Conservation (phyloP, 2,888 invertebrate genomes). For the Caenorhabditis panamensis region DNA sequence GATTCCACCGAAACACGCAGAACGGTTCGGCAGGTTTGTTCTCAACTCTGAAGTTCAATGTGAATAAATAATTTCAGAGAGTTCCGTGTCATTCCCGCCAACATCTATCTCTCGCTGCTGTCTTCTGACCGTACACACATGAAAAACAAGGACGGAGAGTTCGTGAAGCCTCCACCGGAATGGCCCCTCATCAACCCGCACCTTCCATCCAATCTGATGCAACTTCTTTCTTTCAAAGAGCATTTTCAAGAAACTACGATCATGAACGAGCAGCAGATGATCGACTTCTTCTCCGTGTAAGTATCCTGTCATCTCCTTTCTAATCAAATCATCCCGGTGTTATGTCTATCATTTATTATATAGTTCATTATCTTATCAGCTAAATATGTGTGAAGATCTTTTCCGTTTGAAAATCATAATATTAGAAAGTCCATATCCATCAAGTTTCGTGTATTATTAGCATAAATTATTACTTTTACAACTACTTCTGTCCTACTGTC, state of each 20-base stretch:
- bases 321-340: not conserved
- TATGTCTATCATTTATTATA: not conserved
- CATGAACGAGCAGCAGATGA: constrained; percentile 25
- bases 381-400: not conserved
- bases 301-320: not conserved
- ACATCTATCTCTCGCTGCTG: constrained; percentile 42
- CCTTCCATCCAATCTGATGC: constrained; percentile 26
- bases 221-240: constrained; percentile 12
- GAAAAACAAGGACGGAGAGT: constrained; percentile 46
- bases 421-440: not conserved
- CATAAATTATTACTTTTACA: constrained; percentile 30
- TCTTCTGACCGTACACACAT: constrained; percentile 67
- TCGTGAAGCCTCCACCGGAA: constrained; percentile 32
- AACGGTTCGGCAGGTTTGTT: not conserved
- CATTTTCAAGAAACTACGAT: constrained; percentile 4
- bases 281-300: constrained; percentile 14
- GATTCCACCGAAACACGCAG: not conserved
- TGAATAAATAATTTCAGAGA: constrained; percentile 32
- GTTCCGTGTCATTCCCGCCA: constrained; percentile 60
- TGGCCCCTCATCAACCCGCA: constrained; percentile 41
- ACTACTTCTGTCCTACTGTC: constrained; percentile 38
- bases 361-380: not conserved
- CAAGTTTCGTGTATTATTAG: constrained; percentile 6
- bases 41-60: not conserved
- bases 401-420: not conserved